Evolutionary conservation across 2,888 invertebrate species (phyloP).

Genomic region (Prosapia bicincta): DNA sequence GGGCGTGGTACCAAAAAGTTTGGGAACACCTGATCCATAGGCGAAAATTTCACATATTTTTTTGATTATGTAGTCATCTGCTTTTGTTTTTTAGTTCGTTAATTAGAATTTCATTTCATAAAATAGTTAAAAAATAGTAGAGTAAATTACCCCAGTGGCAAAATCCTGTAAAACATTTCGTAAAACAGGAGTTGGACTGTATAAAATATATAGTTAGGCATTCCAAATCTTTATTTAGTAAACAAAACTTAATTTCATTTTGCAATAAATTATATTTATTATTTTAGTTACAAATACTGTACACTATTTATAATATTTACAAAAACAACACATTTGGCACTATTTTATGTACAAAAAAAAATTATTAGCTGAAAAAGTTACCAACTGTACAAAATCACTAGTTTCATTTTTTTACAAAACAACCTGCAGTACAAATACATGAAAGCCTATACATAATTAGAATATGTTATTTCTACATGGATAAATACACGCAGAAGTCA

Average conservation of each 20-base stretch:
- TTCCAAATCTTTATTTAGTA: too few species aligned
- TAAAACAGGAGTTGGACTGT: too few species aligned
- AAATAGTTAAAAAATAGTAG: too few species aligned
- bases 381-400: background rate
- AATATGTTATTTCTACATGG: background rate
- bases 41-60: too few species aligned
- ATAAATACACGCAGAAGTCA: background rate
- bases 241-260: slow-evolving; percentile 7
- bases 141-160: too few species aligned
- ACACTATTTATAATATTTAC: slow-evolving; percentile 23
- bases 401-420: background rate
- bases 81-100: too few species aligned
- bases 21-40: too few species aligned
- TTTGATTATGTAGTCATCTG: too few species aligned
- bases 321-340: slow-evolving; percentile 23
- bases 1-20: too few species aligned
- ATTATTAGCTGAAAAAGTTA: background rate
- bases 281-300: slow-evolving; percentile 16
- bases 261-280: slow-evolving; percentile 25
- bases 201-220: too few species aligned
- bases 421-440: background rate
- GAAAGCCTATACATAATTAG: background rate
- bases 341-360: slow-evolving; percentile 12
- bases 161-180: too few species aligned
- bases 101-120: too few species aligned